phyloP scores from a whole-genome alignment of 64 coral and sea anemone species.

The Platygyra sinensis region DNA sequence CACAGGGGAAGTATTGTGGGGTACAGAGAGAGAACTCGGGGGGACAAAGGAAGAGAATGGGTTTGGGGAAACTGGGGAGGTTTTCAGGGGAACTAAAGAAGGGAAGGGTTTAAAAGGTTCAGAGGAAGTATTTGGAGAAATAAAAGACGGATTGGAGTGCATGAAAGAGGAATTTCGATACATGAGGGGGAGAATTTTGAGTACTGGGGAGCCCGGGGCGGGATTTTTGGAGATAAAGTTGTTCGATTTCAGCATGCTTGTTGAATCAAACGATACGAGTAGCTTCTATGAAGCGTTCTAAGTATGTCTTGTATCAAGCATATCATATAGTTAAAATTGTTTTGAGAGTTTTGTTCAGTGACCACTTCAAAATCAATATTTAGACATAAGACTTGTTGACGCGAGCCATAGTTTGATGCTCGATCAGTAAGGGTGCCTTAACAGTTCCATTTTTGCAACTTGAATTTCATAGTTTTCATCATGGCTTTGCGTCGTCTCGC shows the following conservation, averaged over 20 bases:
- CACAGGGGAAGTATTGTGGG: too few relatives aligned
- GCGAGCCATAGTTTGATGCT: too few relatives aligned
- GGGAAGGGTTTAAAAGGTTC: background rate
- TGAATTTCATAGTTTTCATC: too few relatives aligned
- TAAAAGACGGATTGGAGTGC: too few relatives aligned
- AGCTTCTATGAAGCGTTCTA: constrained; percentile 50
- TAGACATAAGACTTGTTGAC: too few relatives aligned
- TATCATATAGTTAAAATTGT: background rate
- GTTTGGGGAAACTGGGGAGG: background rate
- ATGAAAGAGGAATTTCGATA: too few relatives aligned
- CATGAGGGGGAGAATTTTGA: too few relatives aligned
- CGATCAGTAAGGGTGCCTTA: too few relatives aligned
- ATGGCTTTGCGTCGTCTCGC: too few relatives aligned
- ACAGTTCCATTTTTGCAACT: too few relatives aligned
- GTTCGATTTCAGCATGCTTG: background rate
- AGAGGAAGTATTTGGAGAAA: too few relatives aligned
- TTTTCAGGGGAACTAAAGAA: background rate
- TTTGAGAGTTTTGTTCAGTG: background rate
- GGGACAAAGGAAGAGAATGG: background rate
- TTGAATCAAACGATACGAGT: constrained; percentile 25
- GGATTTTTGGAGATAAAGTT: background rate
- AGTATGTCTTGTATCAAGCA: constrained; percentile 45
- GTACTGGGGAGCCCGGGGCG: background rate
- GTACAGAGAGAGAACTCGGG: background rate
- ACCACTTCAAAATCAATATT: background rate